phyloP scores from a whole-genome alignment of 2,797 vertebrate species.

The Micrastur ruficollis region DNA sequence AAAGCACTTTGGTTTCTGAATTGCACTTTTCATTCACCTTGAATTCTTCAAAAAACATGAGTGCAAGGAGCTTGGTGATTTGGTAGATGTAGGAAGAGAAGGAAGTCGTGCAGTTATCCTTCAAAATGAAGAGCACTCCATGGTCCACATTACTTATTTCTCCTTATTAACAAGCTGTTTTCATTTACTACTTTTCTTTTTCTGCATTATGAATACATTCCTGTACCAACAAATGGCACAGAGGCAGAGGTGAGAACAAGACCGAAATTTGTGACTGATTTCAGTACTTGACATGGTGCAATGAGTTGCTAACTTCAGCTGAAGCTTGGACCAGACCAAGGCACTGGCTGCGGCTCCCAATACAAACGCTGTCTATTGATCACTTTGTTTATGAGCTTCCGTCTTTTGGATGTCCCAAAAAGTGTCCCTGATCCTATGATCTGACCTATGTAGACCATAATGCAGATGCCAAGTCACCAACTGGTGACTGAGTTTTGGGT shows the following conservation, averaged over 20 bases:
- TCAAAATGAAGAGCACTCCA: neutral
- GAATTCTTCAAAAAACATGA: neutral
- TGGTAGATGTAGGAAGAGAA: neutral
- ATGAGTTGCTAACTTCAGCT: neutral
- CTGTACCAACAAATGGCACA: neutral
- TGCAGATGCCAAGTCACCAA: neutral
- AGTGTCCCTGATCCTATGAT: neutral
- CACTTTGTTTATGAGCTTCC: neutral
- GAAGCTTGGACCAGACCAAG: neutral
- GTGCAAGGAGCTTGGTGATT: neutral
- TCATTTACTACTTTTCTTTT: neutral
- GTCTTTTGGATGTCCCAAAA: neutral
- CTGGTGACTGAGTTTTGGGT: neutral
- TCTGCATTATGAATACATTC: accelerated
- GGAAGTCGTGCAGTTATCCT: neutral
- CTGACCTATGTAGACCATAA: neutral
- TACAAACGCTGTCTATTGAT: accelerated
- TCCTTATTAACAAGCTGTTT: neutral
- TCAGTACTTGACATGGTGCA: accelerated
- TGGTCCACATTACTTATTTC: neutral
- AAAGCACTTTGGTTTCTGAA: neutral
- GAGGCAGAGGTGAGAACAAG: neutral
- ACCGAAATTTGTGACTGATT: neutral
- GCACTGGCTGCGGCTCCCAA: accelerated
- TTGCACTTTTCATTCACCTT: neutral